phyloP scores from a whole-genome alignment of 2,797 vertebrate species.

The Toxotes lorentzi region DNA sequence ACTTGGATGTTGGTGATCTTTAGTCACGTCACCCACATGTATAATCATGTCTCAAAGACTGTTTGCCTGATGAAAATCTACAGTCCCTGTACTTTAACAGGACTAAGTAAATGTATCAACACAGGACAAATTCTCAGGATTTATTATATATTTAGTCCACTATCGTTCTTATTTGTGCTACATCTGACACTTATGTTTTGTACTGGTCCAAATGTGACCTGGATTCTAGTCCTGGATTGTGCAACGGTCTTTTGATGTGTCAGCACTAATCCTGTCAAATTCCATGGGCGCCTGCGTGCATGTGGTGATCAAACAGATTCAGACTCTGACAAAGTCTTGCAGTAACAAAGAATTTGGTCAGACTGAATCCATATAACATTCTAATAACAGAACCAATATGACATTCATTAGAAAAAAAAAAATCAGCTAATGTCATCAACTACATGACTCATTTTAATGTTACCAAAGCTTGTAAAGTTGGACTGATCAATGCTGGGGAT shows the following conservation, averaged over 20 bases:
- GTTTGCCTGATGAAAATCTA: not conserved
- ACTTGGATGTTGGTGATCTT: not conserved
- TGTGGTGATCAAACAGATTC: not conserved
- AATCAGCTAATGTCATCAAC: not conserved
- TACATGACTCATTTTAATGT: slow-evolving; percentile 20
- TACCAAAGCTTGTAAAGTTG: slow-evolving; percentile 35
- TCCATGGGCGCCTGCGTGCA: not conserved
- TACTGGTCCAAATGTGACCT: slow-evolving; percentile 5
- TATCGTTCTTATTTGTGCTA: not conserved
- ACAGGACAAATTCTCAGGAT: not conserved
- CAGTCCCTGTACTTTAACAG: not conserved
- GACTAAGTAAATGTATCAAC: not conserved
- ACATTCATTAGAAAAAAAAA: not conserved
- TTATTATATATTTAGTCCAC: slow-evolving; percentile 5
- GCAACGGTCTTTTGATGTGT: slow-evolving; percentile 32
- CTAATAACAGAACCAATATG: not conserved
- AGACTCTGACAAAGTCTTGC: not conserved
- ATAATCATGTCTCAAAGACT: not conserved
- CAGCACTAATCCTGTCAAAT: slow-evolving; percentile 32
- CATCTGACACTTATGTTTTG: not conserved
- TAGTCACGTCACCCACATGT: not conserved
- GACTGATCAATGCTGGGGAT: not conserved
- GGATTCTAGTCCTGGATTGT: slow-evolving; percentile 31
- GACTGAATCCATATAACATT: not conserved
- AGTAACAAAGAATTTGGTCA: not conserved